Evolutionary conservation across 2,888 invertebrate species (phyloP), one percentile per base, ranked within the genome.

Genomic region (Xestobium rufovillosum): DNA sequence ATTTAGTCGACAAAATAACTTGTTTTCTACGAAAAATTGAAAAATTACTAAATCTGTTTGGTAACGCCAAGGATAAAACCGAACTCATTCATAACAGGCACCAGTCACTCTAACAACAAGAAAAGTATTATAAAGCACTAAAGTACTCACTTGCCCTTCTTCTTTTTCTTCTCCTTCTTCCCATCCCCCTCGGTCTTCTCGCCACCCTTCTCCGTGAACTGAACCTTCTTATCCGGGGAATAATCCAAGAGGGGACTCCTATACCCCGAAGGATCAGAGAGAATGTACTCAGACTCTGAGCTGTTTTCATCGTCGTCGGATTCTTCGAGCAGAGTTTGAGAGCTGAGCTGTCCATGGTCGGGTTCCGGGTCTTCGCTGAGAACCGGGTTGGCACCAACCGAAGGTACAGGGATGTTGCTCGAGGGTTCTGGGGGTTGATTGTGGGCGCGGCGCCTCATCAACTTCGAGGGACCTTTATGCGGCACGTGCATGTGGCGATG

Each of bases 401-500:
- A 31, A 8, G 41, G 38, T 16, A 36, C 33, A n/a, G 45, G 36
- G 10, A 43, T 44, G 11, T 38, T 37, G 12, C 26, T 23, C 3
- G 39, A 29, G 10, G 40, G 34, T 25, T 36, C 36, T 13, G 30
- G 26, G 14, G 42, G 34, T 27, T 45, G 38, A 11, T 52, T 56
- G 30, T 58, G 56, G 13, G 54, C 39, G 12, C 60, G 66, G 40
- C 71, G 68, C 55, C 70, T 71, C 61, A 73, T 68, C 65, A 71
- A 71, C 53, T 72, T 72, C 47, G 72, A 66, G 36, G 71, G 69
- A 42, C 72, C 69, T 57, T 76, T 76, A 55, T 78, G 58, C 28
- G 78, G 76, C 51, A 69, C 71, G 52, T 76, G 75, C 51, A 73
- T 72, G 53, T 78, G 77, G 16, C 78, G 69, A 54, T 78, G 78